Evolutionary conservation across 2,888 invertebrate genomes (phyloP).

Genomic region (Cantharis rustica): DNA sequence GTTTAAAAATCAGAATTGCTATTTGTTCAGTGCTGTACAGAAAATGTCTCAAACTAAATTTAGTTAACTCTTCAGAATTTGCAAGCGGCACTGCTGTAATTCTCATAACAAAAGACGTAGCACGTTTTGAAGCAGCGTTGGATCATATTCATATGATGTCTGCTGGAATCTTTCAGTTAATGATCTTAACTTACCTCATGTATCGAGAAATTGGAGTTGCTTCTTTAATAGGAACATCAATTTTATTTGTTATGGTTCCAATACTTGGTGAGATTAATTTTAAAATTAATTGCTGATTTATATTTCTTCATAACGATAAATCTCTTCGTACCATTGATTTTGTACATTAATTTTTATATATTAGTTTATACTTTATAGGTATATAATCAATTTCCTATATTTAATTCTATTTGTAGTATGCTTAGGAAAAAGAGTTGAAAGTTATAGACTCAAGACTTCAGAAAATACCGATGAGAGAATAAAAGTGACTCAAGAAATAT

Average conservation of each 20-base stretch:
- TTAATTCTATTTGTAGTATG: background rate
- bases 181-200: constrained; percentile 72
- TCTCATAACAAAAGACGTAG: constrained; percentile 79
- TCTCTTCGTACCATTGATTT: too few relatives aligned
- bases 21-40: constrained; percentile 9
- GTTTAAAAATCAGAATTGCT: constrained; percentile 4
- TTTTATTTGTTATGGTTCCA: constrained; percentile 53
- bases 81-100: constrained; percentile 63
- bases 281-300: background rate
- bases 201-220: constrained; percentile 60
- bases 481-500: constrained; percentile 86
- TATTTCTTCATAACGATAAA: background rate
- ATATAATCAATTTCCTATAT: background rate
- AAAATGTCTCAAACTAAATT: constrained; percentile 67
- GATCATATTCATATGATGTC: constrained; percentile 80
- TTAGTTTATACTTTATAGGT: too few relatives aligned
- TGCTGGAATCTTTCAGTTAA: constrained; percentile 76
- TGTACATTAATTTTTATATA: too few relatives aligned
- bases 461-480: constrained; percentile 86
- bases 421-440: constrained; percentile 59
- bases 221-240: constrained; percentile 58
- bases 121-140: constrained; percentile 79
- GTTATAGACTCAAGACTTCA: constrained; percentile 75
- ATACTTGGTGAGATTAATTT: constrained; percentile 43
- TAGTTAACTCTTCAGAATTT: constrained; percentile 82